Evolutionary conservation across 37 sponge, comb jelly and placozoan genomes (phyloP).

Genomic region (Aphrocallistes beatrix): DNA sequence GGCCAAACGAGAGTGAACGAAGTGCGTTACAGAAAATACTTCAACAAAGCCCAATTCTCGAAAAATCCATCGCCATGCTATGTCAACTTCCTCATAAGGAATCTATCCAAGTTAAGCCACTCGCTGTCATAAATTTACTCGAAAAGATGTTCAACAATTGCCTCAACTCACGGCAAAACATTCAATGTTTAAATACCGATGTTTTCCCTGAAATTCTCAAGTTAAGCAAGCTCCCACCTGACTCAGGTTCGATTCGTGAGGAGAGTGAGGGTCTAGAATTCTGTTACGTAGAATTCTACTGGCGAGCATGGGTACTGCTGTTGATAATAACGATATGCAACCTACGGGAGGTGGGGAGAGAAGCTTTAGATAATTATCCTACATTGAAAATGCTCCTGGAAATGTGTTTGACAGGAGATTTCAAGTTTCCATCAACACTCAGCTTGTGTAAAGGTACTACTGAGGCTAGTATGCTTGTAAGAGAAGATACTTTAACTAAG

Average conservation of each 20-base stretch:
- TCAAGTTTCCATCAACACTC: background rate
- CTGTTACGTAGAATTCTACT: background rate
- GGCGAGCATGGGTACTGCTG: background rate
- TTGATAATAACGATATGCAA: background rate
- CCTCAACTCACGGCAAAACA: background rate
- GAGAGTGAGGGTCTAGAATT: background rate
- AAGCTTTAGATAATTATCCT: background rate
- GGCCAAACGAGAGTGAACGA: background rate
- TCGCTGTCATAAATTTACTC: background rate
- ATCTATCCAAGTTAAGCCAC: background rate
- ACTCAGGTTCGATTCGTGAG: background rate
- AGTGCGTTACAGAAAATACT: background rate
- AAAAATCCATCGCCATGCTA: background rate
- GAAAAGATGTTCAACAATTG: background rate
- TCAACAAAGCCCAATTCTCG: background rate
- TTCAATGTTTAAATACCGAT: background rate
- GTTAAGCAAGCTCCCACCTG: background rate
- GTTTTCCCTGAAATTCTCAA: background rate
- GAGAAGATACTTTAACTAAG: background rate
- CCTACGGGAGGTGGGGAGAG: background rate
- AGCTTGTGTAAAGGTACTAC: background rate
- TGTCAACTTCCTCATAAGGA: background rate
- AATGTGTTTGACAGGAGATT: conserved; percentile 4
- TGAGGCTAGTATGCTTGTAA: background rate
- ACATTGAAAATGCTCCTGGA: background rate